Conservation (phyloP, 2,113 vertebrate species). For the Alectura lathami region DNA sequence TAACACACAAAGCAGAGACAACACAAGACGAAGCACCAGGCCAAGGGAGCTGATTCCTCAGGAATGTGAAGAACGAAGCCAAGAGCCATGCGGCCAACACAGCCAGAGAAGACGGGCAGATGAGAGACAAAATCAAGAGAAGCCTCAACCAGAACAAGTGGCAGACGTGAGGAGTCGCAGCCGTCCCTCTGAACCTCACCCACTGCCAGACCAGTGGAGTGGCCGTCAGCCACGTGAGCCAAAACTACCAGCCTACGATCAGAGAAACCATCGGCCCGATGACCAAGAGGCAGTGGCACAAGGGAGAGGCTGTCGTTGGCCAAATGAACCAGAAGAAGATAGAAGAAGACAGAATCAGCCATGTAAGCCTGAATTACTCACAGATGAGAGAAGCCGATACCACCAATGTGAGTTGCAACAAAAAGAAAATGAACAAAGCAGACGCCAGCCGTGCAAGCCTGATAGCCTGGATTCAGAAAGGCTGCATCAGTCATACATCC, state of each 20-base stretch:
- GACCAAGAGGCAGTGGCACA: not conserved
- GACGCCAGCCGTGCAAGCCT: fast-evolving
- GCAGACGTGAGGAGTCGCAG: not conserved
- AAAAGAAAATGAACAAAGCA: not conserved
- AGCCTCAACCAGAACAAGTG: not conserved
- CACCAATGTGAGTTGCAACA: not conserved
- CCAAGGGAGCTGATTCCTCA: fast-evolving
- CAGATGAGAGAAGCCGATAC: not conserved
- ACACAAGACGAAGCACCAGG: fast-evolving
- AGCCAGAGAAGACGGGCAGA: not conserved
- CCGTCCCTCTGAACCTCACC: fast-evolving
- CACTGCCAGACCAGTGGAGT: not conserved
- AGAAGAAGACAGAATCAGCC: not conserved
- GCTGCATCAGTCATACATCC: not conserved
- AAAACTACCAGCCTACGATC: fast-evolving
- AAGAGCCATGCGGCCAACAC: fast-evolving
- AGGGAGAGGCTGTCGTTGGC: not conserved
- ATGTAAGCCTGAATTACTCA: not conserved
- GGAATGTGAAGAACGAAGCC: not conserved
- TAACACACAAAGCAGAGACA: fast-evolving
- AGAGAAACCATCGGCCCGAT: not conserved
- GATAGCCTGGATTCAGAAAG: fast-evolving
- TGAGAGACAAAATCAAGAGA: not conserved
- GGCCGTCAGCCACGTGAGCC: not conserved
- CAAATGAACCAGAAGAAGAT: not conserved